Conservation (phyloP, 1,140 invertebrate genomes). For the Hetaerina americana region DNA sequence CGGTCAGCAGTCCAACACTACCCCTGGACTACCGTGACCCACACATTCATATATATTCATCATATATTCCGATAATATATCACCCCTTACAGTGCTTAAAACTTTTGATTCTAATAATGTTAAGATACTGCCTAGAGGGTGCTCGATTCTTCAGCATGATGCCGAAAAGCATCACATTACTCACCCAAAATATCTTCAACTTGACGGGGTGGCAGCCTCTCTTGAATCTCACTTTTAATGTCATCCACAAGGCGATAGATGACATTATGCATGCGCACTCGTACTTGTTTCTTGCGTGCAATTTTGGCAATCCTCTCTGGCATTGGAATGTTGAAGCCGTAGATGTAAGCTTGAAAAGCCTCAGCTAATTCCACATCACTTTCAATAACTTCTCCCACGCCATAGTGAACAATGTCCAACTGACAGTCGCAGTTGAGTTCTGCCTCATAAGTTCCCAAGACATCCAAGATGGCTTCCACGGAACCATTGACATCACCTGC, state of each 20-base stretch:
- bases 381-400: conserved; percentile 70
- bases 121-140: too few species aligned
- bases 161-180: not conserved
- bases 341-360: conserved; percentile 72
- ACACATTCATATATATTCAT: too few species aligned
- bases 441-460: conserved; percentile 74
- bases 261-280: conserved; percentile 60
- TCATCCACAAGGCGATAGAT: conserved; percentile 88
- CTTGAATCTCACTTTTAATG: conserved; percentile 64
- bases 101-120: too few species aligned
- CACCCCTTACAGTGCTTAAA: too few species aligned
- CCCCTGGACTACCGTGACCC: too few species aligned
- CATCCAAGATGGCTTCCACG: conserved; percentile 85
- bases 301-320: conserved; percentile 33
- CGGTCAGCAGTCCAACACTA: too few species aligned
- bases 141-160: too few species aligned
- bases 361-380: conserved; percentile 77
- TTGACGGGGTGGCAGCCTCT: conserved; percentile 51
- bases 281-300: conserved; percentile 39
- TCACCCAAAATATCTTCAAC: conserved; percentile 65
- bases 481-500: conserved; percentile 72
- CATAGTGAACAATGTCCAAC: conserved; percentile 79
- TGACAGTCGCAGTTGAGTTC: conserved; percentile 47
- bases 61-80: too few species aligned
- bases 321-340: conserved; percentile 67